Percentiles rank a stretch among this genome's conserved stretches.
Evolutionary conservation across 1,140 invertebrate genomes (phyloP).

Genomic region (Drosophila prosaltans): DNA sequence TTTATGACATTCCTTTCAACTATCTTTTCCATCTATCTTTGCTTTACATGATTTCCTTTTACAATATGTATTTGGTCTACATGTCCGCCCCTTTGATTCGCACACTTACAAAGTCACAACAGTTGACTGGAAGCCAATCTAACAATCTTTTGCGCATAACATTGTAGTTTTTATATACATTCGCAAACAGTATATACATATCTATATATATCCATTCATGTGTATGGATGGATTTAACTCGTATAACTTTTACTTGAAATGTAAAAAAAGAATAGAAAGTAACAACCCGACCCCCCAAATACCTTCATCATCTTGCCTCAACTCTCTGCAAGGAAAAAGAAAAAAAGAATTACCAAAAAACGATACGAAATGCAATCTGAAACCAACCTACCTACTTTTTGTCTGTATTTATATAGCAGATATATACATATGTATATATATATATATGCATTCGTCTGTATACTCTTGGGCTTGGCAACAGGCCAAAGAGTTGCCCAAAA

Average conservation of each 20-base stretch:
- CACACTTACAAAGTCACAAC: conserved; percentile 15
- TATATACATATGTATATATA: conserved; percentile 41
- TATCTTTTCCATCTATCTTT: not conserved
- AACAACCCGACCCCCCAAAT: conserved; percentile 12
- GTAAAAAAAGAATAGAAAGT: conserved; percentile 47
- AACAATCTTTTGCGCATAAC: conserved; percentile 42
- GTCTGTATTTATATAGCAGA: conserved; percentile 54
- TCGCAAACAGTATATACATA: conserved; percentile 7
- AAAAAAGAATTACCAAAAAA: conserved; percentile 39
- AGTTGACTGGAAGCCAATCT: conserved; percentile 40
- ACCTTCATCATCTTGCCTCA: conserved; percentile 18
- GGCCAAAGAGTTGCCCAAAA: conserved; percentile 32
- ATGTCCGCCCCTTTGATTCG: conserved; percentile 1
- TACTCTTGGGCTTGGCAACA: conserved; percentile 40
- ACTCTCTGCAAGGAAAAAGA: not conserved
- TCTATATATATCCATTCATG: not conserved
- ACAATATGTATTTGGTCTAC: conserved; percentile 12
- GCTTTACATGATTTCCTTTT: conserved; percentile 7
- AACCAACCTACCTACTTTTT: conserved; percentile 29
- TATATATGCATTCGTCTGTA: conserved; percentile 28
- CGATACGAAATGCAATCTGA: not conserved
- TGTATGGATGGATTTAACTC: conserved; percentile 8
- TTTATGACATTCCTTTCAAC: conserved; percentile 1
- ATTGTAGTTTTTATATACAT: conserved; percentile 53
- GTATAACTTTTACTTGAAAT: conserved; percentile 22